phyloP scores from a whole-genome alignment of 2,888 invertebrate species.

The Electrophaes corylata region DNA sequence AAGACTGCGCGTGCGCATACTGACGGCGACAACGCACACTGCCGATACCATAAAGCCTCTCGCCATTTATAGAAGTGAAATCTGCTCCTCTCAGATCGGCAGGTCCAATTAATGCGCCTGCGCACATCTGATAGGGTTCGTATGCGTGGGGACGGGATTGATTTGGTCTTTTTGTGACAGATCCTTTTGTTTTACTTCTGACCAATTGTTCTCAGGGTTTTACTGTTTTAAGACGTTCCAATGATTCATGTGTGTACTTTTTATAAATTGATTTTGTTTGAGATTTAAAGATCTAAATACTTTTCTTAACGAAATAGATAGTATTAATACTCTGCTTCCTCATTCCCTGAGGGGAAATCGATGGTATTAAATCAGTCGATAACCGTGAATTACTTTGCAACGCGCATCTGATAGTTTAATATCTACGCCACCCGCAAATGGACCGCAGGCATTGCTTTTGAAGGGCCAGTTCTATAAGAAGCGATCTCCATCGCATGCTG shows the following conservation, averaged over 20 bases:
- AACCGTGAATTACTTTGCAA: constrained; percentile 52
- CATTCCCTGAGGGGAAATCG: constrained; percentile 30
- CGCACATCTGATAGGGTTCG: constrained; percentile 64
- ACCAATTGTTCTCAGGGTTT: not conserved
- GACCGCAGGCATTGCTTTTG: constrained; percentile 50
- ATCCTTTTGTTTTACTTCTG: constrained; percentile 22
- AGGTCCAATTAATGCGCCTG: constrained; percentile 76
- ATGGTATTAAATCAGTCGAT: constrained; percentile 38
- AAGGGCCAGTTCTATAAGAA: not conserved
- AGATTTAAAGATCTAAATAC: not conserved
- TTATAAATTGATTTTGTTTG: no score
- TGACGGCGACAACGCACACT: constrained; percentile 74
- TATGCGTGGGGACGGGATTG: constrained; percentile 37
- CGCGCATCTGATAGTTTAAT: constrained; percentile 65
- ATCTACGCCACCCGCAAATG: constrained; percentile 63
- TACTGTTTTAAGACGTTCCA: not conserved
- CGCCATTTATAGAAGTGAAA: constrained; percentile 81
- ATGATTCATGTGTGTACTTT: no score
- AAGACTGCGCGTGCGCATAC: constrained; percentile 72
- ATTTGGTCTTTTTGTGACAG: constrained; percentile 34
- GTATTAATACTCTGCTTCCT: constrained; percentile 5
- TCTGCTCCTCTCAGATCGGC: constrained; percentile 65
- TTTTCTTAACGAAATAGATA: not conserved
- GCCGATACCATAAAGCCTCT: constrained; percentile 77
- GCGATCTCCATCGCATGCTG: not conserved